Percentiles rank a stretch among this genome's conserved stretches.
These are phyloP conservation scores for Entosphenus tridentatus DNA, from an alignment of 2,113 vertebrate genomes.

Conservation along the genomic window DNA sequence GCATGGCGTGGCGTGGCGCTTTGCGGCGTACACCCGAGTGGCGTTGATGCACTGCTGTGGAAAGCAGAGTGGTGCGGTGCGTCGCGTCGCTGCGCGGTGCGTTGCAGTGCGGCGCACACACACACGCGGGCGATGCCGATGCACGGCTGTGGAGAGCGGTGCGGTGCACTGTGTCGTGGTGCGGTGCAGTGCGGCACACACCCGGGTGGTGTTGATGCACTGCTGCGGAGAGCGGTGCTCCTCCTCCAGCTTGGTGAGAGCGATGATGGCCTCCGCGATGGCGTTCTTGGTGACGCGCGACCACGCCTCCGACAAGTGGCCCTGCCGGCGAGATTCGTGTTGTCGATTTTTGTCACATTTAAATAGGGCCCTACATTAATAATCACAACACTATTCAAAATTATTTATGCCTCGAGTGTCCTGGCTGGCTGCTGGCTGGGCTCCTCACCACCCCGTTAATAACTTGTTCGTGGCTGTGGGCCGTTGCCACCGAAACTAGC, in stretches of 20 bases:
- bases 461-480: no score
- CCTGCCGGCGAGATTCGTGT: conserved; percentile 23
- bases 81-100: no score
- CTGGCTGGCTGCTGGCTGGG: no score
- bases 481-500: no score
- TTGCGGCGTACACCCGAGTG: conserved; percentile 38
- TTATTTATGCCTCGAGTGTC: no score
- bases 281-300: conserved; percentile 95
- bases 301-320: conserved; percentile 88
- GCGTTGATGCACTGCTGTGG: conserved; percentile 86
- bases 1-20: background rate
- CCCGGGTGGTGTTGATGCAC: conserved; percentile 87
- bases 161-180: background rate
- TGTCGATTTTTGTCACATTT: no score
- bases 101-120: no score
- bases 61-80: conserved; percentile 21
- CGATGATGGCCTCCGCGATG: conserved; percentile 95
- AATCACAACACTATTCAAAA: no score
- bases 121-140: background rate
- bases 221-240: conserved; percentile 77
- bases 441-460: no score
- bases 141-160: background rate
- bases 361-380: no score
- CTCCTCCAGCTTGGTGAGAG: conserved; percentile 97
- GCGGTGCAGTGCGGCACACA: conserved; percentile 15